Evolutionary conservation across 2,113 vertebrate genomes (phyloP).

Genomic region (Physeter macrocephalus): DNA sequence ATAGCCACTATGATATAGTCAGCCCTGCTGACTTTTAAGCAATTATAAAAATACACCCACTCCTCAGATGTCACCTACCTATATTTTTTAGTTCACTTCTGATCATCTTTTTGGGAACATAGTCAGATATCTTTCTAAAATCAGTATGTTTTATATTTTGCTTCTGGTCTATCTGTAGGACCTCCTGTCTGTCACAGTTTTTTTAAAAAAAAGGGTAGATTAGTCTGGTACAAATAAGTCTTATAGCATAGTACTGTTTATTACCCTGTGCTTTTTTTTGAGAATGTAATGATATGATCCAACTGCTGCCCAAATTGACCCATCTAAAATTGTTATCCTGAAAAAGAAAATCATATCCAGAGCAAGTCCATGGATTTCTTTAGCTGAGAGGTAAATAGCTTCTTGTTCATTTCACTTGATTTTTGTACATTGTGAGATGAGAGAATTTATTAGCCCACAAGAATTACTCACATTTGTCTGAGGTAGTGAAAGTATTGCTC

Average conservation of each 20-base stretch:
- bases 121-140: neutral
- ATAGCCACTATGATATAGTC: neutral
- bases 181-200: neutral
- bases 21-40: neutral
- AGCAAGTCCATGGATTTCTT: neutral
- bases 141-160: slow-evolving; percentile 8
- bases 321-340: neutral
- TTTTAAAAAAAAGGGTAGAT: neutral
- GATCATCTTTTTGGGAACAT: neutral
- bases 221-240: neutral
- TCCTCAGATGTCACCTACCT: neutral
- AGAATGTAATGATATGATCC: neutral
- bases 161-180: neutral
- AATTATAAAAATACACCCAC: neutral
- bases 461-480: neutral
- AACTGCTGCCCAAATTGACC: neutral
- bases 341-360: neutral
- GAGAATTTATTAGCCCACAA: neutral
- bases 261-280: neutral
- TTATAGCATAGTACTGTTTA: neutral
- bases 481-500: neutral
- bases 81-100: neutral
- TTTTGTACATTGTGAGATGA: neutral
- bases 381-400: neutral
- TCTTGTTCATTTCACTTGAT: neutral